phyloP scores from a whole-genome alignment of 2,888 invertebrate genomes.

The Drosophila nr. perissopoda region DNA sequence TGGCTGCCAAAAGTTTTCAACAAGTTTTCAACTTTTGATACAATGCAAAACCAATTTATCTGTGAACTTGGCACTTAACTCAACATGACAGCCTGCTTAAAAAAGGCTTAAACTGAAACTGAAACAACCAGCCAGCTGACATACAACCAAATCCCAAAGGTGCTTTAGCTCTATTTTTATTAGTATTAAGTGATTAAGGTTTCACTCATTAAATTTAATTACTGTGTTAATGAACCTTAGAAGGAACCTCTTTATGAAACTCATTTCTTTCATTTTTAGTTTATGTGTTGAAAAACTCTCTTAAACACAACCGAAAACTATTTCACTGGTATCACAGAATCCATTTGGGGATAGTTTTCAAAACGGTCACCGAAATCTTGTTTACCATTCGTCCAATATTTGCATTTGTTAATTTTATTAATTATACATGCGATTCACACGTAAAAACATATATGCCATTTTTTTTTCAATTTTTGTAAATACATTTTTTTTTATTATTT shows the following conservation, averaged over 20 bases:
- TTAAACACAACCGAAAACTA: not conserved
- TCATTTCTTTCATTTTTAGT: not conserved
- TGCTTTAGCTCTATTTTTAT: not conserved
- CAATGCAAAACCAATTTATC: conserved; percentile 50
- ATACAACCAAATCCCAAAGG: conserved; percentile 12
- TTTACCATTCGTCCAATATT: not conserved
- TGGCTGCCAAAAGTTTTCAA: conserved; percentile 47
- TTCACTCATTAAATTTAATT: not conserved
- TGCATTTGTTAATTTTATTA: not conserved
- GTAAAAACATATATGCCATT: not conserved
- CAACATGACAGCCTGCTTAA: conserved; percentile 28
- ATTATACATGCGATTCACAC: not conserved
- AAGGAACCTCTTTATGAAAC: not conserved
- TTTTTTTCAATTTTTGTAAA: not conserved
- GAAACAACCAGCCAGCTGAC: conserved; percentile 26
- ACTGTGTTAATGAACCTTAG: not conserved
- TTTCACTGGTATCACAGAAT: not conserved
- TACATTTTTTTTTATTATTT: not conserved
- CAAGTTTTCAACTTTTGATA: conserved; percentile 57
- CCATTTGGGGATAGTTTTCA: not conserved
- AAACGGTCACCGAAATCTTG: not conserved
- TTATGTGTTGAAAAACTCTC: not conserved
- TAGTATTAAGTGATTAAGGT: not conserved
- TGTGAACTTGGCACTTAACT: conserved; percentile 38
- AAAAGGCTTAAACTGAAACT: conserved; percentile 34